Evolutionary conservation across 2,888 invertebrate species (phyloP).

Genomic region (Caenorhabditis sp.): DNA sequence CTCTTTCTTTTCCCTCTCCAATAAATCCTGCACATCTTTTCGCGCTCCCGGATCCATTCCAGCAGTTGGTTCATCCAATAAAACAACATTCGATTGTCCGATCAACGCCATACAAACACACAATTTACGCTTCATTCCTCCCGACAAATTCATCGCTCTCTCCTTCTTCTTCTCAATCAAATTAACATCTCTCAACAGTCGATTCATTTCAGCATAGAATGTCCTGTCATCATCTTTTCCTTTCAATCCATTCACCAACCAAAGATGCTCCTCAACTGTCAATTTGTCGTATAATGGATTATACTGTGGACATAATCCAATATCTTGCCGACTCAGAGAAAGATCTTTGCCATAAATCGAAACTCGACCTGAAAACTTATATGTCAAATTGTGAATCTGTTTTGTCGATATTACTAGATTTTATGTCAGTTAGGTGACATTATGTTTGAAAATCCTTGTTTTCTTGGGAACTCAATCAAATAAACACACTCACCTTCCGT

Average conservation of each 20-base stretch:
- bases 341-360: slow-evolving; percentile 57
- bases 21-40: slow-evolving; percentile 43
- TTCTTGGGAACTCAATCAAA: too few species aligned
- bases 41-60: slow-evolving; percentile 55
- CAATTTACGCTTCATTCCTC: slow-evolving; percentile 68
- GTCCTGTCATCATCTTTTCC: slow-evolving; percentile 26
- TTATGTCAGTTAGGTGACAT: too few species aligned
- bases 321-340: slow-evolving; percentile 45
- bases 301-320: slow-evolving; percentile 66
- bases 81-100: slow-evolving; percentile 52
- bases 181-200: slow-evolving; percentile 47
- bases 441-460: too few species aligned
- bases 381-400: too few species aligned
- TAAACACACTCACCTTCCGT: slow-evolving; percentile 51
- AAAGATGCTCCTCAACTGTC: slow-evolving; percentile 67
- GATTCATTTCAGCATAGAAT: slow-evolving; percentile 40
- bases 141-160: slow-evolving; percentile 53
- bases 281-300: slow-evolving; percentile 64
- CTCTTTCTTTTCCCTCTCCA: slow-evolving; percentile 49
- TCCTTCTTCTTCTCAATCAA: slow-evolving; percentile 49
- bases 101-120: slow-evolving; percentile 66
- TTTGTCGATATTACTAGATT: too few species aligned
- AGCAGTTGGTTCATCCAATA: slow-evolving; percentile 63
- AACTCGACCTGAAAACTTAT: neutral
- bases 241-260: slow-evolving; percentile 62